A percentile compares a stretch with the other conserved stretches of the same genome.
phyloP scores from a whole-genome alignment of 2,888 invertebrate species.

The Rhagonycha fulva region DNA sequence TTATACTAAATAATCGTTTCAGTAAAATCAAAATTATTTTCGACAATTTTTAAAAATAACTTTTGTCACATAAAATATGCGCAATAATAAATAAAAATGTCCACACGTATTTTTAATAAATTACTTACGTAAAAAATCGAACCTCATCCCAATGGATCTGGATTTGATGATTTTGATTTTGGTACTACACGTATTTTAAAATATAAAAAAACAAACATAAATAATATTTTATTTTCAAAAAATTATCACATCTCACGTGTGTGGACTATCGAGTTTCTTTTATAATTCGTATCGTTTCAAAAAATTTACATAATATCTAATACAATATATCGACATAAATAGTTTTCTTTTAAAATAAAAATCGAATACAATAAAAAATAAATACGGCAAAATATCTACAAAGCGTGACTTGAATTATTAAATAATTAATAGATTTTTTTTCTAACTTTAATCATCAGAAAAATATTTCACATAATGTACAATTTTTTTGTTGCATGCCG shows the following conservation, averaged over 20 bases:
- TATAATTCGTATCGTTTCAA: slow-evolving; percentile 40
- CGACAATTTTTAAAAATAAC: neutral
- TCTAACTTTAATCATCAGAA: neutral
- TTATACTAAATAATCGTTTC: neutral
- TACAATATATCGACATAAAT: slow-evolving; percentile 11
- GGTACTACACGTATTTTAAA: neutral
- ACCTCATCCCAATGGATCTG: neutral
- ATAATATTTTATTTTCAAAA: slow-evolving; percentile 5
- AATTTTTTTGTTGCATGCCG: neutral
- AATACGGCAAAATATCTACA: slow-evolving; percentile 22
- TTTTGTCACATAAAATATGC: neutral
- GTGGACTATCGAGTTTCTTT: slow-evolving; percentile 36
- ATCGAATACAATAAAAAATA: slow-evolving; percentile 28
- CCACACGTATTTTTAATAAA: neutral
- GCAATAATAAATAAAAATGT: neutral
- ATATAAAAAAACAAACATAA: neutral
- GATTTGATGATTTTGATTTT: neutral
- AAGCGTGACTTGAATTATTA: slow-evolving; percentile 11
- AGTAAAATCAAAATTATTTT: neutral
- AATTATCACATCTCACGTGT: slow-evolving; percentile 39
- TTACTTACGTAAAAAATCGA: neutral
- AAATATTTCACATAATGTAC: slow-evolving; percentile 14
- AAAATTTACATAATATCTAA: slow-evolving; percentile 29
- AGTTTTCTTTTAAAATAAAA: neutral
- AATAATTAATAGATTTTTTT: neutral